Base-by-base conservation (phyloP, 2,113 vertebrate species). In the Paracanthobrama guichenoti region DNA sequence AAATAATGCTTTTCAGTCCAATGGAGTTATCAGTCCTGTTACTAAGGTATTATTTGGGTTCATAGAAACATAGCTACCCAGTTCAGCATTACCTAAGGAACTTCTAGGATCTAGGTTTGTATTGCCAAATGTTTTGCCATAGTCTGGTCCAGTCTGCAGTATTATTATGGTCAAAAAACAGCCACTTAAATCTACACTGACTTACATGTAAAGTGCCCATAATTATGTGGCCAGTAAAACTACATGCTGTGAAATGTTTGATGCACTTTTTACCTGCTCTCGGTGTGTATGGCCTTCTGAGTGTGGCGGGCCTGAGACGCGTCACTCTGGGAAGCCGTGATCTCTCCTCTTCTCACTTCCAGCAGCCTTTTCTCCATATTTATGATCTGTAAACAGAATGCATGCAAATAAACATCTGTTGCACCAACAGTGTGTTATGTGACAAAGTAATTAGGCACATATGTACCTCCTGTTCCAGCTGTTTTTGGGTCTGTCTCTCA, bases 401-500 rank as follows among this genome's bases (percentile, higher is more conserved):
- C 20, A 86, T 22, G 78, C 11, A 82, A n/a, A 66, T n/a, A 24
- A n/a, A 46, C 35, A 46, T 46, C 39, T 1, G 35, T 4, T 24
- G 69, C n/a, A 77, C 26, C n/a, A 75, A 20, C 12, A 42, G 20
- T 42, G 31, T 31, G 24, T 13, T 0, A 73, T 8, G 6, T 60
- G 6, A 22, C 28, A 60, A 12, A 48, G 12, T 22, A 35, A 62
- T 16, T 13, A 12, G 64, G 2, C 28, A 7, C 2, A 24, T 64
- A 13, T 28, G 35, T 79, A 97, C 97, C 95, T 97, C 90, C 85
- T 85, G 89, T 66, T 96, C 91, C 20, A 96, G 81, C 55, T 92
- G 88, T 66, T 86, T 84, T 57, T 91, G 91, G 79, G 69, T 75
- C 53, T 93, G 88, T 84, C 87, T 95, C 87, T 95, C 93, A 18